Evolutionary conservation across 2,888 invertebrate genomes (phyloP), one percentile per base, ranked within the genome.

Genomic region (Sphaerophoria rueppellii): DNA sequence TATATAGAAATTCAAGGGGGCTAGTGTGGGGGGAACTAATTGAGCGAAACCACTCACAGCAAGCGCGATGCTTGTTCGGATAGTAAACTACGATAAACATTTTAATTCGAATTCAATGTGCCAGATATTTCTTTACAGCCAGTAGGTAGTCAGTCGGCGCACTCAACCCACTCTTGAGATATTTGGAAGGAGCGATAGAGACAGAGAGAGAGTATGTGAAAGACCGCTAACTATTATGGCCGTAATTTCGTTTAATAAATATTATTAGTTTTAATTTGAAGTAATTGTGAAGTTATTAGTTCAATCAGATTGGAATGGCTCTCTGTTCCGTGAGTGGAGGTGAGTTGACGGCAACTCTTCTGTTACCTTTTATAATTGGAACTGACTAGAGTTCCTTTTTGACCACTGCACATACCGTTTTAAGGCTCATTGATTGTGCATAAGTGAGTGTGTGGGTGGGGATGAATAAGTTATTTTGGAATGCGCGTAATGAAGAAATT

Each of bases 231-330:
- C 83, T 85, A 81, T 85, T 77, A 85, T 85, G 76, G 71, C 81
- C 70, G 85, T 85, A 81, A 85, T 85, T 85, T 63, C 76, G 81
- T 85, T 85, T 85, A 85, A 85, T 85, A 85, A 85, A 85, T 85
- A 85, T 85, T 81, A 85, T 85, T 85, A 85, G 85, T 85, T 85
- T 85, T 85, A 85, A 85, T 85, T 85, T 81, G 85, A 85, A 85
- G 85, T 85, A 85, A 85, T 85, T 85, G 85, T 85, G 85, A 85
- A 85, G 85, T 85, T 85, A 85, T 85, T 85, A 85, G 85, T 81
- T 77, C 85, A 85, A 85, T 85, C 85, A 73, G 81, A 85, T 85
- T 70, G 81, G 81, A 85, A 85, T 85, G 81, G 81, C 81, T 76
- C 70, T 76, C 63, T 65, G 72, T 24, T 24, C 24, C 24, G 55